A percentile compares a stretch with the other conserved stretches of the same genome.
Conservation (phyloP, 1,140 invertebrate species). For the Propsilocerus akamusi region DNA sequence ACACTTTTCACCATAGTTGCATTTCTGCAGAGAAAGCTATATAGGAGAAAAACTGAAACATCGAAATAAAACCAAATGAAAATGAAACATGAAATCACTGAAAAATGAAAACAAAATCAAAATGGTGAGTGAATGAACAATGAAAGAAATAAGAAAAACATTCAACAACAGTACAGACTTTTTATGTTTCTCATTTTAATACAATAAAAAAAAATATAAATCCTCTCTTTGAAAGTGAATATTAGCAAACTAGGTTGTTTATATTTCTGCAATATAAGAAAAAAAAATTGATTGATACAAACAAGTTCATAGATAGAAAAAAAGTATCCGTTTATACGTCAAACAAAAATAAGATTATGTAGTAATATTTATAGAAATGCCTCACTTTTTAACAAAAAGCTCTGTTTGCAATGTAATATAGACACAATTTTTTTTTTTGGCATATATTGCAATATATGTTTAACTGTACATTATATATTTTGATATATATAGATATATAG, state of each 20-base stretch:
- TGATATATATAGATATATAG: conserved; percentile 6
- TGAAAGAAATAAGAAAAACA: background rate
- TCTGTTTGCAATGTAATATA: conserved; percentile 1
- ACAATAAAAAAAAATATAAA: background rate
- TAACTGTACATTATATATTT: conserved; percentile 6
- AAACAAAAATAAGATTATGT: conserved; percentile 3
- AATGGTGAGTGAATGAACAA: background rate
- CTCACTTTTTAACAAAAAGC: background rate
- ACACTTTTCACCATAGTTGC: no score
- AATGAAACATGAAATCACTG: no score
- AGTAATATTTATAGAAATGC: background rate
- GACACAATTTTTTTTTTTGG: conserved; percentile 2
- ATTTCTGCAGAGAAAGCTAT: no score
- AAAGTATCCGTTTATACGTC: background rate
- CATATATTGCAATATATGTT: conserved; percentile 1
- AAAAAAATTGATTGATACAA: background rate
- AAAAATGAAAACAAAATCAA: background rate
- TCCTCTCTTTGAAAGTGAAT: background rate
- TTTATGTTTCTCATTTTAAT: no score
- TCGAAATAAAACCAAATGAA: no score
- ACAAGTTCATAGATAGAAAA: conserved; percentile 4
- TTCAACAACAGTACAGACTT: conserved; percentile 10
- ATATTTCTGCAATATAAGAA: background rate
- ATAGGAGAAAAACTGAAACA: no score
- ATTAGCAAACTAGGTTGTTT: background rate